Conservation (phyloP, 2,797 vertebrate species). For the Clarias fuscus region DNA sequence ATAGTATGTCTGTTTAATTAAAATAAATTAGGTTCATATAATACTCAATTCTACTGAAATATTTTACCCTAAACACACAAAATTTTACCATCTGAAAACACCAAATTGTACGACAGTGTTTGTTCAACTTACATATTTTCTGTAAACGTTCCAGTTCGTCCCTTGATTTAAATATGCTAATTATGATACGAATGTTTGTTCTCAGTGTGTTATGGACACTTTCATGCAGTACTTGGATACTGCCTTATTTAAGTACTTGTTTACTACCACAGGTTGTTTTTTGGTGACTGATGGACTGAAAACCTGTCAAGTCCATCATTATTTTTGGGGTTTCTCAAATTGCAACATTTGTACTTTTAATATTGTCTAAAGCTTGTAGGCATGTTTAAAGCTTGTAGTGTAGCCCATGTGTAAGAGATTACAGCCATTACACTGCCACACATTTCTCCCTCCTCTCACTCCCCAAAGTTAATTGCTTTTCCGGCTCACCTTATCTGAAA, state of each 20-base stretch:
- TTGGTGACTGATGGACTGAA: neutral
- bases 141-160: too few relatives aligned
- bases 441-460: conserved; percentile 54
- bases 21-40: too few relatives aligned
- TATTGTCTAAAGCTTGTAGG: neutral
- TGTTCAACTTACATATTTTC: too few relatives aligned
- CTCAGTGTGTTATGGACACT: neutral
- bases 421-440: conserved; percentile 58
- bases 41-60: too few relatives aligned
- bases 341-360: neutral
- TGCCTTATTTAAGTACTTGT: neutral
- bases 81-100: too few relatives aligned
- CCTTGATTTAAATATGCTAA: too few relatives aligned
- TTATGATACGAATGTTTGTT: too few relatives aligned
- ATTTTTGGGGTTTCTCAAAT: neutral
- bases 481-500: conserved; percentile 50
- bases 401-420: neutral
- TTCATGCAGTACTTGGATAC: neutral
- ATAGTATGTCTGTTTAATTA: too few relatives aligned
- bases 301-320: neutral
- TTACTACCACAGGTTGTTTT: neutral
- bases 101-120: too few relatives aligned
- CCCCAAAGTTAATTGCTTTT: conserved; percentile 51
- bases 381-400: neutral
- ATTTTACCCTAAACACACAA: too few relatives aligned